Percentiles rank a stretch among this genome's conserved stretches.
phyloP scores from a whole-genome alignment of 1,140 invertebrate species.

The Pseudomyrmex dendroicus region DNA sequence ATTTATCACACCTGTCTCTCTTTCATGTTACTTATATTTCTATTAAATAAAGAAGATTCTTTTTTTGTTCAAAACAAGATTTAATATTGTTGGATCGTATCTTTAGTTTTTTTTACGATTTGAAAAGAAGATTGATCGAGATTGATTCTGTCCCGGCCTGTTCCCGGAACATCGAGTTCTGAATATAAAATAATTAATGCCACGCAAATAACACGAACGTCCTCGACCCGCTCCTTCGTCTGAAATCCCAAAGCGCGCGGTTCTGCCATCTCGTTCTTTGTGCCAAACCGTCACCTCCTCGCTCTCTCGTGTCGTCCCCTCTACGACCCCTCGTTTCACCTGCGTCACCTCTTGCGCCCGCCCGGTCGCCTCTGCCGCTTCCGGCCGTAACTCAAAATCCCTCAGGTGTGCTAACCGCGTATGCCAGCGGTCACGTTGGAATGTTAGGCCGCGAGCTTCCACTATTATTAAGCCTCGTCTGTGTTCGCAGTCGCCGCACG shows the following conservation, averaged over 20 bases:
- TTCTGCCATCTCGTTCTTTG: not conserved
- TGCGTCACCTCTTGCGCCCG: slow-evolving; percentile 19
- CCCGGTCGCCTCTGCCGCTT: slow-evolving; percentile 40
- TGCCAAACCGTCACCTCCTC: not conserved
- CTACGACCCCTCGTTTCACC: slow-evolving; percentile 58
- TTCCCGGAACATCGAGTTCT: slow-evolving; percentile 61
- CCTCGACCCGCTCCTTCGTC: slow-evolving; percentile 29
- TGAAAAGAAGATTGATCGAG: not conserved
- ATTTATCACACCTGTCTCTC: too few species aligned
- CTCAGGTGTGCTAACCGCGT: slow-evolving; percentile 74
- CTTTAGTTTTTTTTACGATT: not conserved
- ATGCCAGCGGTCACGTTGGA: slow-evolving; percentile 72
- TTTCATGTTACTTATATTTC: too few species aligned
- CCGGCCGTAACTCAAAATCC: slow-evolving; percentile 73
- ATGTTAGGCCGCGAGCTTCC: slow-evolving; percentile 69
- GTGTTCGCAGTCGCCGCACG: slow-evolving; percentile 62
- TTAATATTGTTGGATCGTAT: too few species aligned
- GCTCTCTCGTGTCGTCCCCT: not conserved
- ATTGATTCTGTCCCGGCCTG: slow-evolving; percentile 3
- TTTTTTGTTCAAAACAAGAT: too few species aligned
- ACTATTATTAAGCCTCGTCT: slow-evolving; percentile 69
- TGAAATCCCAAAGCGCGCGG: slow-evolving; percentile 46
- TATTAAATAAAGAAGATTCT: too few species aligned
- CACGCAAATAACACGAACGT: slow-evolving; percentile 59
- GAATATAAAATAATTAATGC: slow-evolving; percentile 71